Evolutionary conservation across 2,888 invertebrate species (phyloP).

Genomic region (Epirrhoe tristata): DNA sequence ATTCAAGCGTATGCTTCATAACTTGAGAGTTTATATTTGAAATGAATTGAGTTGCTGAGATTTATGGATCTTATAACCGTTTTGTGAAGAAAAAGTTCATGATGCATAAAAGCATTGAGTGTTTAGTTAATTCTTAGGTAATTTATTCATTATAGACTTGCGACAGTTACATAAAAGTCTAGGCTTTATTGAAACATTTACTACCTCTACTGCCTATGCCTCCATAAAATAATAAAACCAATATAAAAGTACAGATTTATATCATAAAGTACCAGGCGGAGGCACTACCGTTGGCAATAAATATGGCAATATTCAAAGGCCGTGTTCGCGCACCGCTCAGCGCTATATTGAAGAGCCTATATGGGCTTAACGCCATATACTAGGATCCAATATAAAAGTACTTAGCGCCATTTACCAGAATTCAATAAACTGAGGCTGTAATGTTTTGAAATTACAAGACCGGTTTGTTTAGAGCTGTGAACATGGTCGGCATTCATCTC

Average conservation of each 20-base stretch:
- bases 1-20: constrained; percentile 11
- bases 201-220: constrained; percentile 13
- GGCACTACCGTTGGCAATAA: constrained; percentile 34
- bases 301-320: constrained; percentile 37
- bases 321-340: constrained; percentile 24
- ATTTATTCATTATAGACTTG: not conserved
- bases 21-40: not conserved
- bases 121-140: no score
- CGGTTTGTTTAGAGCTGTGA: not conserved
- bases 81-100: not conserved
- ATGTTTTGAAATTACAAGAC: constrained; percentile 11
- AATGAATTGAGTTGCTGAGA: not conserved
- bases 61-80: not conserved
- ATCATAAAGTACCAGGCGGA: constrained; percentile 24
- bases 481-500: not conserved
- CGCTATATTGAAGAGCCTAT: constrained; percentile 28
- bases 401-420: constrained; percentile 3
- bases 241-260: constrained; percentile 34
- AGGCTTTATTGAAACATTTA: constrained; percentile 17
- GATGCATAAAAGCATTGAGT: not conserved
- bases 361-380: constrained; percentile 26
- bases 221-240: constrained; percentile 28
- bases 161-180: not conserved
- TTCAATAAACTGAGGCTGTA: constrained; percentile 4
- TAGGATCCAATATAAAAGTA: constrained; percentile 26